Evolutionary conservation across 2,797 vertebrate species (phyloP).

Genomic region (Dermochelys coriacea): DNA sequence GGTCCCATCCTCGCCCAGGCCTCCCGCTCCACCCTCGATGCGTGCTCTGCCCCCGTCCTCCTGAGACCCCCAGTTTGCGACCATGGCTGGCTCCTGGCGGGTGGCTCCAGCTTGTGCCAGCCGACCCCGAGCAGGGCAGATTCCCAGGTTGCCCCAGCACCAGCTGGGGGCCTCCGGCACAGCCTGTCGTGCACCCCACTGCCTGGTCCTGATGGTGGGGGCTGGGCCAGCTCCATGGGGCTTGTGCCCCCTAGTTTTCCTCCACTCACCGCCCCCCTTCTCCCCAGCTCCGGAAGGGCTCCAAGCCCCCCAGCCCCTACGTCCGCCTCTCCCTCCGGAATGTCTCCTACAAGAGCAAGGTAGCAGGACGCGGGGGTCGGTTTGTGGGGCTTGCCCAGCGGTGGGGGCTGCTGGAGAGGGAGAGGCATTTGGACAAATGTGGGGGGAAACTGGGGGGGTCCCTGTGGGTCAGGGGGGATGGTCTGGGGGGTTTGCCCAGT

Average conservation of each 20-base stretch:
- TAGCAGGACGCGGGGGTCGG: slow-evolving; percentile 15
- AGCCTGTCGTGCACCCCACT: background rate
- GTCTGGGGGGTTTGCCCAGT: too few species aligned
- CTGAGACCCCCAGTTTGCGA: background rate
- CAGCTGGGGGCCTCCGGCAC: too few species aligned
- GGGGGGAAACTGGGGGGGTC: too few species aligned
- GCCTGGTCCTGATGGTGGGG: background rate
- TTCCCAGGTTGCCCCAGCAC: too few species aligned
- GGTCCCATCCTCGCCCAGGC: background rate
- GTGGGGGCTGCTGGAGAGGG: background rate
- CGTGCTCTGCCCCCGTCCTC: too few species aligned
- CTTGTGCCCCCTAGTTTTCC: background rate
- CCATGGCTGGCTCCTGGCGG: too few species aligned
- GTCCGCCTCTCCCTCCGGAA: slow-evolving; percentile 84
- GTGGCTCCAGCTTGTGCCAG: background rate
- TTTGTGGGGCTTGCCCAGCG: background rate
- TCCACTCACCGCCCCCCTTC: background rate
- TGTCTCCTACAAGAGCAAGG: slow-evolving; percentile 88
- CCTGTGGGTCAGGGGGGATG: too few species aligned
- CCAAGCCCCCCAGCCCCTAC: slow-evolving; percentile 87
- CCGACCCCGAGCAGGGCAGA: background rate
- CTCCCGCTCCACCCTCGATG: background rate
- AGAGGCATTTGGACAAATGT: too few species aligned
- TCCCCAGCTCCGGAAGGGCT: slow-evolving; percentile 88
- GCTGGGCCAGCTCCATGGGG: too few species aligned